These are phyloP conservation scores for Tipula vernalis DNA, from an alignment of 2,888 invertebrate species.

Conservation along the genomic window DNA sequence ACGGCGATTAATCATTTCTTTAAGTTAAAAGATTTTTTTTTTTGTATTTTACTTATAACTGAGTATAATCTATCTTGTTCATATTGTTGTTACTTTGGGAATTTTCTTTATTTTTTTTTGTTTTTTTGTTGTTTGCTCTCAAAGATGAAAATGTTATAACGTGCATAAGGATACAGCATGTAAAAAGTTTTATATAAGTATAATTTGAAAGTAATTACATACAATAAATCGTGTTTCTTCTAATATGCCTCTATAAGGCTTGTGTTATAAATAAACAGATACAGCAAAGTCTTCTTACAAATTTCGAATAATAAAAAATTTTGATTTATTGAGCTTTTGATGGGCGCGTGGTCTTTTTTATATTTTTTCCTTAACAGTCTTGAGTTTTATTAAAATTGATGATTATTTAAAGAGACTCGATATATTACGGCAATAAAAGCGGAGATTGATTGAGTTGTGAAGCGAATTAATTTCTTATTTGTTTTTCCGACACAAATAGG, in stretches of 20 bases:
- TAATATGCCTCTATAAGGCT: background rate
- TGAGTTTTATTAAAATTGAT: background rate
- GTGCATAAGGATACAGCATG: background rate
- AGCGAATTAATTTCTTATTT: background rate
- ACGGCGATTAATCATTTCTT: background rate
- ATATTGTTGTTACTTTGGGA: background rate
- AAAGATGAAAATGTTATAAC: background rate
- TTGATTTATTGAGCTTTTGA: background rate
- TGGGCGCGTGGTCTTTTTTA: background rate
- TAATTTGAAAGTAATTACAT: background rate
- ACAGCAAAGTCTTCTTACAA: background rate
- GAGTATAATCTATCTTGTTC: background rate
- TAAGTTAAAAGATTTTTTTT: background rate
- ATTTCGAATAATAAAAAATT: background rate
- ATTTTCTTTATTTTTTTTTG: background rate
- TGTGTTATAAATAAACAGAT: background rate
- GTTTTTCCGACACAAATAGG: too few species aligned
- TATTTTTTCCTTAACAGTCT: background rate
- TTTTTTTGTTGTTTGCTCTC: background rate
- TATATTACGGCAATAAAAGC: too few species aligned
- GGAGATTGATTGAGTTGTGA: background rate
- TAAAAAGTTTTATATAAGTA: background rate
- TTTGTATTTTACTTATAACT: background rate
- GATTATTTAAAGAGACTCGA: background rate
- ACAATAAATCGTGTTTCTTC: background rate